Percentiles rank a stretch among this genome's conserved stretches.
phyloP scores from a whole-genome alignment of 2,888 invertebrate species.

The Drosophila atripex region DNA sequence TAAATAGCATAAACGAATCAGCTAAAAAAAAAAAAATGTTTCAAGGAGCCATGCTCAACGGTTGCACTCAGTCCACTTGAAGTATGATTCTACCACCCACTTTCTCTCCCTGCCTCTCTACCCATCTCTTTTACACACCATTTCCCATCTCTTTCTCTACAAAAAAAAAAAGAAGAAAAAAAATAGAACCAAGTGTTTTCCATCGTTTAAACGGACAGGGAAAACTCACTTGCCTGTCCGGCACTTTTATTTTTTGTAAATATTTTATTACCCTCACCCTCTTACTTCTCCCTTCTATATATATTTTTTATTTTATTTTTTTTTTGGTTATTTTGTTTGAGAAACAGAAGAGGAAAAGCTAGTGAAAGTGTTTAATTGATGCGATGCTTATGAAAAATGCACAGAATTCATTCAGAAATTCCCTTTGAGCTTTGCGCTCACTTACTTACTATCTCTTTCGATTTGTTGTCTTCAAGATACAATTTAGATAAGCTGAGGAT shows the following conservation, averaged over 20 bases:
- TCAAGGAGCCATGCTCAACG: slow-evolving; percentile 32
- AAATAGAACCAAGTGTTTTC: not conserved
- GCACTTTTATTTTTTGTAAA: slow-evolving; percentile 44
- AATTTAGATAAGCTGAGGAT: not conserved
- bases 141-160: not conserved
- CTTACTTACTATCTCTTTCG: not conserved
- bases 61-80: slow-evolving; percentile 48
- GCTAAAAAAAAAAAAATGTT: slow-evolving; percentile 13
- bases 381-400: slow-evolving; percentile 51
- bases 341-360: not conserved
- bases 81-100: slow-evolving; percentile 15
- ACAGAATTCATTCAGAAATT: slow-evolving; percentile 40
- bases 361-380: slow-evolving; percentile 58
- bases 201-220: slow-evolving; percentile 13
- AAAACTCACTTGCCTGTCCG: slow-evolving; percentile 38
- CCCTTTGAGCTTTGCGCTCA: slow-evolving; percentile 41
- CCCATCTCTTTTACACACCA: slow-evolving; percentile 2
- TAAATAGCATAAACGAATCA: slow-evolving; percentile 46
- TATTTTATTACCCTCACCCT: slow-evolving; percentile 42
- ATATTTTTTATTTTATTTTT: not conserved
- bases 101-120: not conserved
- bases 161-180: not conserved
- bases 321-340: too few species aligned
- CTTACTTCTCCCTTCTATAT: slow-evolving; percentile 9
- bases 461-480: slow-evolving; percentile 1